These are phyloP conservation scores for Laspeyria flexula DNA, from an alignment of 2,888 invertebrate genomes.

Conservation along the genomic window DNA sequence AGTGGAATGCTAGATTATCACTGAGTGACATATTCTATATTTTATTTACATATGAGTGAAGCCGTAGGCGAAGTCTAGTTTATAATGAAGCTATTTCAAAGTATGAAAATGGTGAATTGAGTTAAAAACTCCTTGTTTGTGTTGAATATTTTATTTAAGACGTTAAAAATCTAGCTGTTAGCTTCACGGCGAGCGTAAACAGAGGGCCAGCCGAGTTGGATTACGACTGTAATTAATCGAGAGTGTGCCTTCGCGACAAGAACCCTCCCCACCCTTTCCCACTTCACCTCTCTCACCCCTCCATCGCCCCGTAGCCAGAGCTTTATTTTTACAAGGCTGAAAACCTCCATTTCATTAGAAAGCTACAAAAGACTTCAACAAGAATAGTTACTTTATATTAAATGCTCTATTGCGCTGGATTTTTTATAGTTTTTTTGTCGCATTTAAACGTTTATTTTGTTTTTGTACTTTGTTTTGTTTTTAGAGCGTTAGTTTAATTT, in stretches of 20 bases:
- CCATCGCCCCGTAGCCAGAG: slow-evolving; percentile 19
- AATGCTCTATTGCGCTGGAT: slow-evolving; percentile 40
- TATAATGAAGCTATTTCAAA: background rate
- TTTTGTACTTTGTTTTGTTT: no score
- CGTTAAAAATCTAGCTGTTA: slow-evolving; percentile 19
- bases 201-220: slow-evolving; percentile 44
- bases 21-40: no score
- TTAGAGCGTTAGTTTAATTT: background rate
- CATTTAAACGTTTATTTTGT: no score
- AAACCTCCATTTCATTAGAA: slow-evolving; percentile 64
- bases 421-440: slow-evolving; percentile 10
- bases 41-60: no score
- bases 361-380: slow-evolving; percentile 50
- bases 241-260: slow-evolving; percentile 57
- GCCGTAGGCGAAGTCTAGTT: no score
- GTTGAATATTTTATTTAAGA: background rate
- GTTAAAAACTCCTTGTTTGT: background rate
- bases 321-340: slow-evolving; percentile 54
- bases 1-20: no score
- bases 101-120: background rate
- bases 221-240: slow-evolving; percentile 67
- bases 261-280: slow-evolving; percentile 10
- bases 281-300: slow-evolving; percentile 5
- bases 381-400: slow-evolving; percentile 44
- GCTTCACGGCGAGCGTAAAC: slow-evolving; percentile 30